These are phyloP conservation scores for Callaeas wilsoni DNA, from an alignment of 2,113 vertebrate species.

Conservation along the genomic window DNA sequence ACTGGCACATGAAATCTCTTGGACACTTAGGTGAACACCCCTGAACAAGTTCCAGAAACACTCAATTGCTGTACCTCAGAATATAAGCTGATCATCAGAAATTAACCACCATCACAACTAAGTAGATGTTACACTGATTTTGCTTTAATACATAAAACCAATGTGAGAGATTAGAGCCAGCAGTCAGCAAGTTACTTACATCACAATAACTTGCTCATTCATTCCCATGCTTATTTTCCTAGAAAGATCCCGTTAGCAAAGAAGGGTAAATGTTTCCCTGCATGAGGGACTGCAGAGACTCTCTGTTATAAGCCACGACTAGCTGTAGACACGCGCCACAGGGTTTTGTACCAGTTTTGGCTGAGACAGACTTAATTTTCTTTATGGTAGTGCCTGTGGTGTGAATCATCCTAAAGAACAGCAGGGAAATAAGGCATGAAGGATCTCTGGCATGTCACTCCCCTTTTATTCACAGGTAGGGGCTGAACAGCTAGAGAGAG, in stretches of 20 bases:
- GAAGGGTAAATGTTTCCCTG: neutral
- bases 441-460: neutral
- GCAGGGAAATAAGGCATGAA: neutral
- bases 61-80: neutral
- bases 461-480: neutral
- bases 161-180: neutral
- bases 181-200: neutral
- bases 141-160: neutral
- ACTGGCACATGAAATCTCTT: neutral
- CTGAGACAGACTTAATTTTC: neutral
- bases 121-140: neutral
- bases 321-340: neutral
- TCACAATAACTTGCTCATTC: neutral
- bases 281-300: neutral
- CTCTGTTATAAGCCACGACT: neutral
- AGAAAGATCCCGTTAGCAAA: neutral
- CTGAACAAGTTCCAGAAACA: neutral
- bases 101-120: neutral
- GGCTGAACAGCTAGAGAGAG: neutral
- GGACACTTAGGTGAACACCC: neutral
- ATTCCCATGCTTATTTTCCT: neutral
- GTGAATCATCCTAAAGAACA: neutral
- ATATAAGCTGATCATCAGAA: neutral
- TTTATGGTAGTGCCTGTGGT: neutral
- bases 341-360: neutral